These are phyloP conservation scores for Pseudomyrmex pallidus DNA, from an alignment of 1,140 invertebrate genomes.

Conservation along the genomic window DNA sequence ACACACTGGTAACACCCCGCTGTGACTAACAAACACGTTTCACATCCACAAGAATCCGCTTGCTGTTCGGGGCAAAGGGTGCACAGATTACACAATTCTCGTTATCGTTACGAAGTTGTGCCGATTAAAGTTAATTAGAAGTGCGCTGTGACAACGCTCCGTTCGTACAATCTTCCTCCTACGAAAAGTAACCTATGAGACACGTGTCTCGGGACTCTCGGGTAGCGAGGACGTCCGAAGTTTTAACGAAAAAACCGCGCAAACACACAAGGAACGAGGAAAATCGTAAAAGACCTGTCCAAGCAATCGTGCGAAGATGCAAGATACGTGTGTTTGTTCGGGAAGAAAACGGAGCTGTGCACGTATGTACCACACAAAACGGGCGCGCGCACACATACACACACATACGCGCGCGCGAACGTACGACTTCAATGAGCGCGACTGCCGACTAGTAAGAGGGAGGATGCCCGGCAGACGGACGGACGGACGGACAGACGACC, in stretches of 20 bases:
- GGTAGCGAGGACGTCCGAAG: background rate
- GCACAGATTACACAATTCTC: constrained; percentile 69
- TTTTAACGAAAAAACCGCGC: too few relatives aligned
- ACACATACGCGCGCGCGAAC: background rate
- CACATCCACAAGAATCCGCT: constrained; percentile 20
- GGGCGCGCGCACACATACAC: too few relatives aligned
- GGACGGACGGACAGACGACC: constrained; percentile 62
- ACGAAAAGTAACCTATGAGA: constrained; percentile 19
- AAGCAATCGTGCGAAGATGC: background rate
- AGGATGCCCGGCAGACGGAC: constrained; percentile 75
- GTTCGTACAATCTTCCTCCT: background rate
- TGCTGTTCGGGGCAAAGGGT: background rate
- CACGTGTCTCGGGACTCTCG: constrained; percentile 67
- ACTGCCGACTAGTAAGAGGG: constrained; percentile 68
- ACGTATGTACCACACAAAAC: constrained; percentile 36
- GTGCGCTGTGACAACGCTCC: constrained; percentile 53
- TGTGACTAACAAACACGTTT: constrained; percentile 47
- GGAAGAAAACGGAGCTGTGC: constrained; percentile 29
- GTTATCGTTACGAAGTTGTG: constrained; percentile 58
- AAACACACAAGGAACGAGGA: background rate
- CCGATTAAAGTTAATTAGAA: constrained; percentile 47
- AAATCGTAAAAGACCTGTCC: background rate
- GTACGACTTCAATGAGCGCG: constrained; percentile 74
- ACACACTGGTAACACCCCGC: constrained; percentile 37
- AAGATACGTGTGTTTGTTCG: background rate